Percentiles rank a stretch among this genome's conserved stretches.
phyloP scores from a whole-genome alignment of 2,113 vertebrate genomes.

The Coptodon bakossiorum region DNA sequence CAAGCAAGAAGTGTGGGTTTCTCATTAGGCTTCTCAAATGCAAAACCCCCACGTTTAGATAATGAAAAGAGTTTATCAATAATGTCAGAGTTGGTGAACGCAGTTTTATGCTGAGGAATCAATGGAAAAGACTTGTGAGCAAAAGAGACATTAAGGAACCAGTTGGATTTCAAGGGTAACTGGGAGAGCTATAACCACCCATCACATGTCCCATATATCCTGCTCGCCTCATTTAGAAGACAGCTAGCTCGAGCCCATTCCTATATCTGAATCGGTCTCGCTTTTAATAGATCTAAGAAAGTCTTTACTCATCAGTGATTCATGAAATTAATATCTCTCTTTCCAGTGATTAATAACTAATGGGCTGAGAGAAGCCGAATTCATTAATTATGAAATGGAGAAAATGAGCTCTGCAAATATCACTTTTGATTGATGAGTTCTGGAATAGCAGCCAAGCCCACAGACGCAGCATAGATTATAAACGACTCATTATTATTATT shows the following conservation, averaged over 20 bases:
- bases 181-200: background rate
- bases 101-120: background rate
- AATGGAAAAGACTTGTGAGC: background rate
- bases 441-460: slow-evolving; percentile 44
- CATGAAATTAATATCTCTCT: slow-evolving; percentile 50
- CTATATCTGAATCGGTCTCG: slow-evolving; percentile 1
- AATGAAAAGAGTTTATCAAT: background rate
- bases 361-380: slow-evolving; percentile 34
- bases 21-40: slow-evolving; percentile 17
- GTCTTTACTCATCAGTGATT: slow-evolving; percentile 55
- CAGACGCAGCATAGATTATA: slow-evolving; percentile 17
- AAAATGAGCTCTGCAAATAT: slow-evolving; percentile 67
- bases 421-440: slow-evolving; percentile 59
- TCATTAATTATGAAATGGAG: slow-evolving; percentile 65
- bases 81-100: background rate
- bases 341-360: slow-evolving; percentile 58
- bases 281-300: slow-evolving; percentile 51
- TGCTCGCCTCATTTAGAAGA: slow-evolving; percentile 45
- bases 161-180: slow-evolving; percentile 1
- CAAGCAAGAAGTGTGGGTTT: slow-evolving; percentile 27
- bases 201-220: slow-evolving; percentile 35
- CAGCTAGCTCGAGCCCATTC: slow-evolving; percentile 4
- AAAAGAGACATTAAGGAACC: slow-evolving; percentile 2
- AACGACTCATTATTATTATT: background rate
- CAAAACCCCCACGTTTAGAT: slow-evolving; percentile 12